Base-by-base conservation (phyloP, 2,888 invertebrate genomes). In the Bombylius discolor region DNA sequence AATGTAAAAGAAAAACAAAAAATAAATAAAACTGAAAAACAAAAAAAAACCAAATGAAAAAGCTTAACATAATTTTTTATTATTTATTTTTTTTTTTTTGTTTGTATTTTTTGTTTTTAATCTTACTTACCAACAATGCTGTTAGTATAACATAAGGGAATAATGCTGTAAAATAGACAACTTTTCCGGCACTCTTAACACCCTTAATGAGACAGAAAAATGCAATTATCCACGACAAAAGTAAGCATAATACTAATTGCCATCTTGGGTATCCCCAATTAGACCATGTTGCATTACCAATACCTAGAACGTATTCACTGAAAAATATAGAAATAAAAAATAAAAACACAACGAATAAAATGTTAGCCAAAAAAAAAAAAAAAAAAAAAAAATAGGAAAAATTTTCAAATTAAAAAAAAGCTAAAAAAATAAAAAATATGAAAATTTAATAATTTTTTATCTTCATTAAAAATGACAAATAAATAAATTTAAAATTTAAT, bases 161-260 rank as follows among this genome's bases (percentile, higher is more conserved):
- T 23, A 84, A 68, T 0, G 85, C 83, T 4, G 85, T 85, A 65
- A 85, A 85, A 68, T 85, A 85, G 50, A 84, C 83, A 49, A 87
- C 88, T 79, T 89, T 94, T 49, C 94, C 94, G 0, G 92, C 87
- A 66, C 90, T 89, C 74, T 91, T 87, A 60, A 95, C 89, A 42
- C 91, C 87, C 80, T 86, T 89, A 71, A 90, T 86, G 58, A 93
- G 87, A 70, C 89, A 90, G 63, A 93, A 80, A 76, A 89, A 94
- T 59, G 89, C 88, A 61, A 90, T 76, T 51, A 89, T 67, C 94
- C 93, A 94, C 1, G 85, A 83, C 1, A 87, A 72, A 42, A 85
- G 76, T 6, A 94, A 78, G 62, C 88, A 87, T 5, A 87, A 79
- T 1, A 89, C 85, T 54, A 94, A 75, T 69, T 90, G 88, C 88